Evolutionary conservation across 2,888 invertebrate species (phyloP), one percentile per base, ranked within the genome.

Genomic region (Tenthredo notha): DNA sequence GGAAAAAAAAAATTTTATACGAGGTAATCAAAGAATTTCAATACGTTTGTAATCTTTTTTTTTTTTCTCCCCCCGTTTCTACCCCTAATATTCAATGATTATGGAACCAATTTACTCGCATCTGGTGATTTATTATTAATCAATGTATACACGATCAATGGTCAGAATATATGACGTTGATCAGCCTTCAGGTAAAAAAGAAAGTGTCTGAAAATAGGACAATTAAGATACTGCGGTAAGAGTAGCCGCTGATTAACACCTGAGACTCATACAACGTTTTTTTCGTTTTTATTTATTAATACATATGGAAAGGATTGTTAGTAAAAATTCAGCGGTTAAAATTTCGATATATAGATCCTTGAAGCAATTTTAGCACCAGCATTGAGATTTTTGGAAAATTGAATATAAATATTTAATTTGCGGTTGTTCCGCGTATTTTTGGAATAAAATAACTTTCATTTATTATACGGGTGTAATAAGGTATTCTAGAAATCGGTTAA

Each of bases 161-260:
- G 37, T 40, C n/a, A 50, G 50, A 15, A 29, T 33, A 29, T 40
- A 40, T 61, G 37, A n/a, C n/a, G 58, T 21, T 58, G 40, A 80
- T 80, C 21, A 80, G n/a, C 61, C 80, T 80, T 80, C 77, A 4
- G 12, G 33, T 80, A 7, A 61, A 61, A 37, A 80, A 80, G 58
- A 80, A 80, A 61, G 37, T 61, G 0, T 29, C 50, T 80, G 18
- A 61, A 29, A 78, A 33, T 33, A 61, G 40, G 40, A 12, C 80
- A 40, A 61, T 80, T 40, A 61, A 80, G 37, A 61, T 80, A 3
- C 21, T 40, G 72, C 10, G 15, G 77, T 33, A 54, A 33, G 29
- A 50, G 77, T 54, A 54, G n/a, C 10, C 9, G 47, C 50, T 33
- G 50, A 18, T 77, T 15, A 54, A 77, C 77, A 29, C 25, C 47